Evolutionary conservation across 2,888 invertebrate species (phyloP).

Genomic region (Serripes groenlandicus): DNA sequence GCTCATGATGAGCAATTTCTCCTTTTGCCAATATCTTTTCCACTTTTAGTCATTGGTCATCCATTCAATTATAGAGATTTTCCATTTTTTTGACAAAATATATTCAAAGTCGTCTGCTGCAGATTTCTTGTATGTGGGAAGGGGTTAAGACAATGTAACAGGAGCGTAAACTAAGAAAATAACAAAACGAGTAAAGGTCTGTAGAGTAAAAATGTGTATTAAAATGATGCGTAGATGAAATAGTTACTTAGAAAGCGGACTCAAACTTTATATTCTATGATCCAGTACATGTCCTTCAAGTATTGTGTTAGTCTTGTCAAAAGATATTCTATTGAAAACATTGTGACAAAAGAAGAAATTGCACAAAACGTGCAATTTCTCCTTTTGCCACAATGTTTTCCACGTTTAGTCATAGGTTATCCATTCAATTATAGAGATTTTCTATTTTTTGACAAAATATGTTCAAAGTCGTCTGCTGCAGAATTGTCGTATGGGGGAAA

Average conservation of each 20-base stretch:
- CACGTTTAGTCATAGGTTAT: background rate
- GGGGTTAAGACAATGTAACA: background rate
- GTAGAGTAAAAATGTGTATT: slow-evolving; percentile 3
- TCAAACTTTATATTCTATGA: background rate
- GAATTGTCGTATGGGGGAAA: too few species aligned
- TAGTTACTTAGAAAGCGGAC: background rate
- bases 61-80: too few species aligned
- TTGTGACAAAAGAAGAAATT: background rate
- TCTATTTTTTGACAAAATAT: too few species aligned
- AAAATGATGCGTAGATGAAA: background rate
- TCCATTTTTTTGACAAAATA: too few species aligned
- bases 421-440: background rate
- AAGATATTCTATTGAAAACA: background rate
- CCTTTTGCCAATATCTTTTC: too few species aligned
- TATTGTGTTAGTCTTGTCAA: background rate
- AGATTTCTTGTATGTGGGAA: background rate
- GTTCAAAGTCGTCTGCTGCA: too few species aligned
- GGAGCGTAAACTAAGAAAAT: too few species aligned
- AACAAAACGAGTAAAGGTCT: too few species aligned
- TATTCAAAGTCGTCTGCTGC: too few species aligned
- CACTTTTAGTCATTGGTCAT: too few species aligned
- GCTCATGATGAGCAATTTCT: too few species aligned
- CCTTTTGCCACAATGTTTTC: background rate
- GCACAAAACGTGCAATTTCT: background rate
- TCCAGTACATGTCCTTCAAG: background rate